Base-by-base conservation (phyloP, 2,113 vertebrate species). In the Dipodomys stephensi region DNA sequence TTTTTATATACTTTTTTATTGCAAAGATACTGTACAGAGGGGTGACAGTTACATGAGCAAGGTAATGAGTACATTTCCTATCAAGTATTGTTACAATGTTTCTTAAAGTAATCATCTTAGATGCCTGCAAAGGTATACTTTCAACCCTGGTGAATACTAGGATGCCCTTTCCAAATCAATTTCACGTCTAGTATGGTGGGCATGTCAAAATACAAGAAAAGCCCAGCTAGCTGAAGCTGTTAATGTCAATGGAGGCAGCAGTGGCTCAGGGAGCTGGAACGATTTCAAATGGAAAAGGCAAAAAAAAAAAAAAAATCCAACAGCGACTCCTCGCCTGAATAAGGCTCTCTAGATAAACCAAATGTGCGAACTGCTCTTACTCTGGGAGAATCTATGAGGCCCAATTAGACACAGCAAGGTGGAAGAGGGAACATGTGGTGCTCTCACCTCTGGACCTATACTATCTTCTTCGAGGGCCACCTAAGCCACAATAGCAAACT, bases 191-290 rank as follows among this genome's bases (percentile, higher is more conserved):
- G 57, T 77, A 78, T 46, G 7, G 12, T 74, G 32, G 25, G 39
- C 20, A 25, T 19, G 28, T 68, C 87, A 25, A 86, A 86, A 84
- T 11, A 53, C 72, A 84, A 62, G 78, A 15, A 89, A 93, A 87
- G 28, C 25, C 84, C 82, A 27, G 44, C 71, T 53, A 64, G 49
- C 12, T 10, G 2, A 69, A 91, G 84, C 28, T 64, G 67, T 65
- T 11, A 35, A 39, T 7, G 30, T 28, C 49, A 92, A 65, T 15
- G 8, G 35, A 12, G 16, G 44, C 49, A 90, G 39, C 1, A 74
- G 67, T 57, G 85, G 35, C 64, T 12, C 27, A 77, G 46, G 12
- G 53, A 46, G 28, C 6, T 57, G 62, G 32, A 68, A 64, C 83
- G 82, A 82, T 27, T 0, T 13, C 39, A 88, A 46, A 72, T 3